Base-by-base conservation (phyloP, 2,113 vertebrate species). In the Loxodonta africana region DNA sequence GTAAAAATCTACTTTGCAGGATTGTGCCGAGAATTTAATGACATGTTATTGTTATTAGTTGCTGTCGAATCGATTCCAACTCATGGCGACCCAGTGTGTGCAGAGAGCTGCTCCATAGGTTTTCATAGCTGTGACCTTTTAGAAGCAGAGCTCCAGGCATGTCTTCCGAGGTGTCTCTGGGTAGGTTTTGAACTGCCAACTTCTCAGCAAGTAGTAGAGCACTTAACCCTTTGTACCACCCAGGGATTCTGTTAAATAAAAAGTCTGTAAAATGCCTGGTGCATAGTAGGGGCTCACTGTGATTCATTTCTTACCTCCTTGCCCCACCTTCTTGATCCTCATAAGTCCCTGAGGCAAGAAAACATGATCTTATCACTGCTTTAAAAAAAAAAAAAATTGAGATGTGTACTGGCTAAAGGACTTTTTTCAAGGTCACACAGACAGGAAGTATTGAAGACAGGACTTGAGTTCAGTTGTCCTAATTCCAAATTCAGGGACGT, bases 401-500 rank as follows among this genome's bases (percentile, higher is more conserved):
- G 77, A 84, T 74, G 82, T 26, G 30, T 41, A 8, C 60, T 53
- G 28, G 76, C 26, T 86, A 21, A 92, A 93, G 88, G 88, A 88
- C 82, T 89, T 83, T 94, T 76, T 80, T 96, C 90, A 97, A 91
- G 96, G 95, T 96, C 88, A 81, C 44, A 71, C 14, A 28, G 94
- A 88, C 69, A 85, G 97, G 96, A 96, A 93, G 71, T 93, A 83
- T 83, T 78, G 63, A 97, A 91, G 93, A 83, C 62, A 91, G 92
- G 80, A 82, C 84, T 92, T 82, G 73, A 81, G 46, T 73, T 81
- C 83, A 95, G 7, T 78, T 94, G 80, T 74, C 76, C 94, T 89
- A 51, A 67, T 65, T 93, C 46, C 87, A 97, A 62, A 85, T 93
- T 67, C 83, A 88, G 63, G 14, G 76, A 95, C n/a, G 57, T 96